These are phyloP conservation scores for Hypocryptadius cinnamomeus DNA, from an alignment of 2,113 vertebrate species.

Conservation along the genomic window DNA sequence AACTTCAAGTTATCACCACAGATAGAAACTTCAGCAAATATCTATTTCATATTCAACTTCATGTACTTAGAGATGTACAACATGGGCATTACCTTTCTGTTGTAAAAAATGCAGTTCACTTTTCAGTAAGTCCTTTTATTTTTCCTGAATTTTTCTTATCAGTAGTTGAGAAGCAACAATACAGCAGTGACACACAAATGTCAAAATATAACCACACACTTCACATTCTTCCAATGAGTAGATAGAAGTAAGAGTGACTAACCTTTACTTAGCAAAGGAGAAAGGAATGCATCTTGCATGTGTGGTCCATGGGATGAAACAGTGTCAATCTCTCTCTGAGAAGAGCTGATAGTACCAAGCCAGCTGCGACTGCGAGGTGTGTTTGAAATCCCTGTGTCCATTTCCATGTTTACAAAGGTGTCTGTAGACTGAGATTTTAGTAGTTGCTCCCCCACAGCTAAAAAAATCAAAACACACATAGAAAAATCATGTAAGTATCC, in stretches of 20 bases:
- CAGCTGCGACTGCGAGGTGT: conserved; percentile 79
- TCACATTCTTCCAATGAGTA: not conserved
- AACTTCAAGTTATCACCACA: not conserved
- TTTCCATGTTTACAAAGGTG: conserved; percentile 82
- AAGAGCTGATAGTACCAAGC: conserved; percentile 76
- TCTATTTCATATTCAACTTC: not conserved
- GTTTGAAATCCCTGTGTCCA: conserved; percentile 74
- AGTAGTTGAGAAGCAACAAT: not conserved
- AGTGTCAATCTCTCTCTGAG: conserved; percentile 81
- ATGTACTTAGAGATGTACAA: not conserved
- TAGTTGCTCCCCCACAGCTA: conserved; percentile 81
- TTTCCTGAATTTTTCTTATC: not conserved
- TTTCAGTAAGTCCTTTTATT: not conserved
- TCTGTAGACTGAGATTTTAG: conserved; percentile 89
- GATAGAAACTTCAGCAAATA: not conserved
- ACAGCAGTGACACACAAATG: not conserved
- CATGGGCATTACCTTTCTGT: not conserved
- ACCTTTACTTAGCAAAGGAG: conserved; percentile 94
- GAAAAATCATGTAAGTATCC: not conserved
- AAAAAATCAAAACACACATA: not conserved
- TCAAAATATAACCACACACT: not conserved
- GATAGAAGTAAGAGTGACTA: conserved; percentile 42
- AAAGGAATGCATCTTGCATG: conserved; percentile 92
- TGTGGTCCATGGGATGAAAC: conserved; percentile 84
- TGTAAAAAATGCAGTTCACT: not conserved